phyloP scores from a whole-genome alignment of 2,113 vertebrate genomes.

The Mormoops blainvillei region DNA sequence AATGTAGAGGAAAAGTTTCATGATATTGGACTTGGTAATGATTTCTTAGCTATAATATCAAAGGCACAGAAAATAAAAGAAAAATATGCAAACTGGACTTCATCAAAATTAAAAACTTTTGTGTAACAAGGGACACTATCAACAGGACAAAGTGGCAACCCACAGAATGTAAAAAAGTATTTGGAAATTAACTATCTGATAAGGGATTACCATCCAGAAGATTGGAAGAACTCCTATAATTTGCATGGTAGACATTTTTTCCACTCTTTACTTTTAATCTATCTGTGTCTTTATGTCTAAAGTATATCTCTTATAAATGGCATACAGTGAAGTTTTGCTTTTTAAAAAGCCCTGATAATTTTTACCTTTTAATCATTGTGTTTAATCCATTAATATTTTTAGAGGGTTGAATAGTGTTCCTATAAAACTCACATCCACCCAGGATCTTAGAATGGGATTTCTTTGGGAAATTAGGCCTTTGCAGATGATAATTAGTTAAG shows the following conservation, averaged over 20 bases:
- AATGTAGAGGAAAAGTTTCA: no score
- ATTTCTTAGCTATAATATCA: no score
- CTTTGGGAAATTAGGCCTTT: neutral
- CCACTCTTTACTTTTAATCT: neutral
- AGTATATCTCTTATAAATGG: neutral
- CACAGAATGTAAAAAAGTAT: no score
- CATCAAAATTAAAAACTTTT: no score
- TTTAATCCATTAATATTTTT: neutral
- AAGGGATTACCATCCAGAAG: neutral
- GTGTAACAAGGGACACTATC: no score
- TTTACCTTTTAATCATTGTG: neutral
- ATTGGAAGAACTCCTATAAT: neutral
- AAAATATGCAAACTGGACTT: no score
- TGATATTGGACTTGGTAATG: no score
- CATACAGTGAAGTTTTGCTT: neutral
- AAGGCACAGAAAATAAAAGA: no score
- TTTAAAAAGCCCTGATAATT: neutral
- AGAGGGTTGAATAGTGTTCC: neutral
- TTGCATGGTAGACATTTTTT: neutral
- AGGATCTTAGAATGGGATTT: neutral
- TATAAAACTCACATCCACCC: neutral
- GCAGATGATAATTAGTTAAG: neutral
- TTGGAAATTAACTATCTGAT: neutral
- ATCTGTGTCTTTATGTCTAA: neutral
- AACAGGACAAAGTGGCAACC: no score